Evolutionary conservation across 2,888 invertebrate genomes (phyloP), one percentile per base, ranked within the genome.

Genomic region (Darwinula stevensoni): DNA sequence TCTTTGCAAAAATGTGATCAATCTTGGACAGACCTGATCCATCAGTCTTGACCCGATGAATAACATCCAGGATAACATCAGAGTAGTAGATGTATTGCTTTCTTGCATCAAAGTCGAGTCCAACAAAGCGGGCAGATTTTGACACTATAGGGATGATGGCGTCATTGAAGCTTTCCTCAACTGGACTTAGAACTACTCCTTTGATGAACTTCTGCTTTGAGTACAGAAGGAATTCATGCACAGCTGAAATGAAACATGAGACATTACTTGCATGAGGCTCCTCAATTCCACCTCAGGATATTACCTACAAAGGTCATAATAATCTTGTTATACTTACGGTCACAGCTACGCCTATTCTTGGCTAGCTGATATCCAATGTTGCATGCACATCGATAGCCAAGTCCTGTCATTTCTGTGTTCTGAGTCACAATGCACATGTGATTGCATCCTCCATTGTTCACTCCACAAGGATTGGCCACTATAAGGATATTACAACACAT

Each of bases 41-140:
- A 43, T 55, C 52, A 16, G 47, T 44, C 34, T 50, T 49, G 26
- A 56, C 51, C 34, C 56, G 46, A 49, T 82, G 80, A 39, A 86
- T 86, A 1, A 86, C 86, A 49, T 88, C 82, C 53, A 86, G 76
- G 14, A 88, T 60, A 1, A 94, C 88, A 48, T 97, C 97, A 0
- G 91, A 91, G 51, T 88, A 94, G 51, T 91, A 97, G 39, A 97
- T 82, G 43, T 75, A 74, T 43, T 76, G 67, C 41, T 78, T 74
- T 31, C 70, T 57, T 0, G 80, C 71, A 49, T 91, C 88, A 46
- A 80, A 91, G 47, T 94, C 94, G 22, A 91, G 53, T 0, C 88
- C 91, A 1, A 91, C 88, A 47, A 88, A 86, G 41, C 88, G 62
- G 0, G 86, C 86, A 17, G 84, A 59, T 33, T 75, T 57, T 0